Conservation (phyloP, 2,797 vertebrate species). For the Sebastes cheni region DNA sequence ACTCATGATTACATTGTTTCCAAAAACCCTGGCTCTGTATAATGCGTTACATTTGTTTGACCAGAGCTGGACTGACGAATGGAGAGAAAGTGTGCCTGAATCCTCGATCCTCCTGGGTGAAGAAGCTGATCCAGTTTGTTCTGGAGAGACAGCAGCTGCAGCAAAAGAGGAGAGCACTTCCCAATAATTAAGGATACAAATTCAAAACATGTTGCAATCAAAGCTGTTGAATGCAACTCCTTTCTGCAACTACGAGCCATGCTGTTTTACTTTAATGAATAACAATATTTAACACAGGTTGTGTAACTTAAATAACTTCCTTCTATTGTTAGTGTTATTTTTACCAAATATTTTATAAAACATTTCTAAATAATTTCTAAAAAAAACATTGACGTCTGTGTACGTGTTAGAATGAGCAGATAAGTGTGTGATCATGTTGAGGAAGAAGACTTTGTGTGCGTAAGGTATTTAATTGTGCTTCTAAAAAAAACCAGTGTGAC, state of each 20-base stretch:
- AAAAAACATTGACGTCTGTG: background rate
- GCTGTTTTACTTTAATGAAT: background rate
- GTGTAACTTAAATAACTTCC: background rate
- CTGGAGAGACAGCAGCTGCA: slow-evolving; percentile 54
- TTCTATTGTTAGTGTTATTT: background rate
- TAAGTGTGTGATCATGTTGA: background rate
- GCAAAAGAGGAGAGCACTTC: background rate
- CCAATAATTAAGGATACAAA: background rate
- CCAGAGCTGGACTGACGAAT: slow-evolving; percentile 71
- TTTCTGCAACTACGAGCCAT: background rate
- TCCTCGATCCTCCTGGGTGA: slow-evolving; percentile 75
- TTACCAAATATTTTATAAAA: background rate
- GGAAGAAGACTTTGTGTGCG: background rate
- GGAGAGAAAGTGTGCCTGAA: slow-evolving; percentile 79
- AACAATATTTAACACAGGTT: background rate
- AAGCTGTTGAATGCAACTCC: accelerated
- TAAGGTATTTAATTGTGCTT: background rate
- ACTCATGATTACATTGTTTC: background rate
- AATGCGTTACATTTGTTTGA: background rate
- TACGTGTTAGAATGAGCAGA: background rate
- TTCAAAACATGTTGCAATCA: accelerated
- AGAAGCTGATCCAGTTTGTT: slow-evolving; percentile 73
- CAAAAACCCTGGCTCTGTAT: background rate
- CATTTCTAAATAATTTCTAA: background rate
- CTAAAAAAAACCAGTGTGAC: background rate